Conservation (phyloP, 2,797 vertebrate genomes). For the Vipera latastei region DNA sequence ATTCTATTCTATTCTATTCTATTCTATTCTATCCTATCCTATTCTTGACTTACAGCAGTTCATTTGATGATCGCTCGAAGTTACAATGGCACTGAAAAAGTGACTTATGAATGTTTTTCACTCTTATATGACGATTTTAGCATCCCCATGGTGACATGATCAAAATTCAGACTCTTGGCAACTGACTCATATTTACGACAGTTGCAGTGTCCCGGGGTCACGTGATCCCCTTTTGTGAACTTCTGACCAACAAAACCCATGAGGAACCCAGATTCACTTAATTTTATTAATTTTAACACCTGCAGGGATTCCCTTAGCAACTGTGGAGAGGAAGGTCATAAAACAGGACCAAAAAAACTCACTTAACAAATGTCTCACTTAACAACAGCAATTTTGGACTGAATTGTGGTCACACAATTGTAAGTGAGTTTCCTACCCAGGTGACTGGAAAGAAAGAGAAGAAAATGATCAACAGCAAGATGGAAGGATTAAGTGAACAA, state of each 20-base stretch:
- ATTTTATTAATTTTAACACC: background rate
- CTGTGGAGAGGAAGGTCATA: background rate
- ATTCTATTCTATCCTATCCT: no score
- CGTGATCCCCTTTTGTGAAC: background rate
- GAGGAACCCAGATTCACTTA: background rate
- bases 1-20: no score
- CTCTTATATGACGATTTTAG: background rate
- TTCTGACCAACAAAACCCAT: background rate
- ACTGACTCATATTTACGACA: background rate
- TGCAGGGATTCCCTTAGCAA: background rate
- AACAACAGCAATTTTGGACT: background rate
- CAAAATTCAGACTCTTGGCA: background rate
- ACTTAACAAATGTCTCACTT: background rate
- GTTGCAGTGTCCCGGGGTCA: background rate
- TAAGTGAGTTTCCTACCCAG: background rate
- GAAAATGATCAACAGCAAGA: background rate
- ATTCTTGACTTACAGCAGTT: background rate
- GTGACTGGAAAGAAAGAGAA: background rate
- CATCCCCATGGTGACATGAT: background rate
- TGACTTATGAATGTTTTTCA: background rate
- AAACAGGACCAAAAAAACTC: background rate
- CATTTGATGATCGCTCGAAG: background rate
- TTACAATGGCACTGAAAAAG: background rate
- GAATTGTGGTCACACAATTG: background rate
- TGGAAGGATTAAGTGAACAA: background rate